phyloP scores from a whole-genome alignment of 1,140 invertebrate genomes.

The Drosophila nasuta region DNA sequence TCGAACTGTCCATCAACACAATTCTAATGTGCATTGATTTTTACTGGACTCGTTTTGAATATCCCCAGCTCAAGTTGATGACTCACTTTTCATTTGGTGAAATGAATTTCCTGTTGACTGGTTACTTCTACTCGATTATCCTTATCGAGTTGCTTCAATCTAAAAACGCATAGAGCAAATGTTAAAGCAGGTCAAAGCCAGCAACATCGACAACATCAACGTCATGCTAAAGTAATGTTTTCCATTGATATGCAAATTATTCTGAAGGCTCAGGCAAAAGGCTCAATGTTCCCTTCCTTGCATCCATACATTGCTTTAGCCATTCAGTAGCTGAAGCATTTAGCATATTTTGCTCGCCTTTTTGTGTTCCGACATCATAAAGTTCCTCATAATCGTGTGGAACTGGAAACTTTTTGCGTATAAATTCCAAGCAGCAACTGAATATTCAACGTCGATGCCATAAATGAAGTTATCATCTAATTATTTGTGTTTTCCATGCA shows the following conservation, averaged over 20 bases:
- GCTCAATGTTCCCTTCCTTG: not conserved
- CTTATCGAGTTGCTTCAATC: conserved; percentile 20
- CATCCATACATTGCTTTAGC: no score
- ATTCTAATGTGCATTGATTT: conserved; percentile 7
- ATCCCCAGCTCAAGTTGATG: not conserved
- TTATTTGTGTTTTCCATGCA: not conserved
- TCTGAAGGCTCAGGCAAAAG: no score
- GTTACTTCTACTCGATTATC: conserved; percentile 22
- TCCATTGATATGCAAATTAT: conserved; percentile 47
- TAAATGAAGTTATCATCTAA: conserved; percentile 1
- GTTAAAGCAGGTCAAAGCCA: conserved; percentile 11
- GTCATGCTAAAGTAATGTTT: conserved; percentile 19
- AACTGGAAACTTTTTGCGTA: conserved; percentile 10
- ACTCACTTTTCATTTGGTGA: conserved; percentile 29
- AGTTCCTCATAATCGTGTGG: conserved; percentile 6
- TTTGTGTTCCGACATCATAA: conserved; percentile 21
- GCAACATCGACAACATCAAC: conserved; percentile 17
- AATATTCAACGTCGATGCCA: conserved; percentile 8
- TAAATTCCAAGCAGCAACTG: not conserved
- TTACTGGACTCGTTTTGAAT: not conserved
- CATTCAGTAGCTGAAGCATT: conserved; percentile 5
- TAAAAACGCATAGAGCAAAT: conserved; percentile 4
- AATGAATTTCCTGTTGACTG: conserved; percentile 41
- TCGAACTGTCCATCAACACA: conserved; percentile 11
- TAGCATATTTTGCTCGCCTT: conserved; percentile 31